These are phyloP conservation scores for Anthophora plumipes DNA, from an alignment of 2,888 invertebrate species.

Conservation along the genomic window DNA sequence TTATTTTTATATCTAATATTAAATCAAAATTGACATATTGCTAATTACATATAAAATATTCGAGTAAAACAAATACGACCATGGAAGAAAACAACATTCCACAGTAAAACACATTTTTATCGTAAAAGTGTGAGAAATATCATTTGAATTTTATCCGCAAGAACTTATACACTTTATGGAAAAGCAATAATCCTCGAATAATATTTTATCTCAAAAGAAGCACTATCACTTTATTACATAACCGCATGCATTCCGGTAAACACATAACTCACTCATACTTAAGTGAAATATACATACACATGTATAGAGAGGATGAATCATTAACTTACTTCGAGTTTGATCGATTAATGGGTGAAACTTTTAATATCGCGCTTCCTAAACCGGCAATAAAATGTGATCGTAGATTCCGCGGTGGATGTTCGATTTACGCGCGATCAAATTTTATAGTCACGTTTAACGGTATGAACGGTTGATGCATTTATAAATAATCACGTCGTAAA, in stretches of 20 bases:
- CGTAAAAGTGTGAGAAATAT: not conserved
- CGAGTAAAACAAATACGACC: too few relatives aligned
- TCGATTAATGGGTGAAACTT: conserved; percentile 17
- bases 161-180: not conserved
- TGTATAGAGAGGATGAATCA: conserved; percentile 5
- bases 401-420: not conserved
- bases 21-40: too few relatives aligned
- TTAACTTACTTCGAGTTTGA: not conserved
- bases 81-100: not conserved
- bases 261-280: not conserved
- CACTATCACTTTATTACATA: not conserved
- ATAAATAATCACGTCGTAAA: conserved; percentile 26
- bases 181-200: not conserved
- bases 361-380: conserved; percentile 1
- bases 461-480: conserved; percentile 1
- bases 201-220: not conserved
- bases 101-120: not conserved
- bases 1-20: too few relatives aligned
- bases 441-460: conserved; percentile 29
- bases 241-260: not conserved
- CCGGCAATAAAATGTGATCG: conserved; percentile 20
- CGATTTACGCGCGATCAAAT: conserved; percentile 19
- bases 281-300: not conserved
- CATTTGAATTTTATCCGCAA: not conserved
- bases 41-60: too few relatives aligned